Base-by-base conservation (phyloP, 2,113 vertebrate genomes). In the Spilogale gracilis region DNA sequence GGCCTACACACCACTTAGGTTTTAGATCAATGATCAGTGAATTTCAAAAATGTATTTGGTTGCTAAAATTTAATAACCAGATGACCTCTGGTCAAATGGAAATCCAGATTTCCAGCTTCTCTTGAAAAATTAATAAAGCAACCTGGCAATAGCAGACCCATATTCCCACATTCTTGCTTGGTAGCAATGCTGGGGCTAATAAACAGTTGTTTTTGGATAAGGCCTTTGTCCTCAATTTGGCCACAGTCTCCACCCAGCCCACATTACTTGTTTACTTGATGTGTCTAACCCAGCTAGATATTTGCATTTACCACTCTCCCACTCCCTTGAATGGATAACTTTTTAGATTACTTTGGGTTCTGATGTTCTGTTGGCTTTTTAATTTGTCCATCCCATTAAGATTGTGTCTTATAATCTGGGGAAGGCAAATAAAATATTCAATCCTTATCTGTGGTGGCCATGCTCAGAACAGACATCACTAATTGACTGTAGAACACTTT, bases 381-480 rank as follows among this genome's bases (percentile, higher is more conserved):
- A 56, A 8, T 43, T 69, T 73, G 52, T 65, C 45, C n/a, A 32
- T 81, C 38, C 45, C 73, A 9, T 82, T 27, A 79, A 25, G 23
- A 43, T 11, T 85, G 71, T 78, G 27, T 93, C 60, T 93, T 92
- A 18, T 52, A 91, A 91, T 76, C 90, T 18, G 78, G 50, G 63
- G 73, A 92, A 71, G 48, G 60, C 63, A 69, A 85, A 65, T 43
- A 76, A 30, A 4, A 76, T 78, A 12, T 12, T 30, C 5, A 85
- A 1, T 4, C 52, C 2, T 7, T 89, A 6, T 60, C 48, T 60
- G 3, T 27, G 20, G 23, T 67, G 63, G 30, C 48, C 12, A 1
- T 74, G 73, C 86, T 69, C 16, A 48, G 17, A 84, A 48, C 84
- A 96, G 74, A 74, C 52, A 94, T 96, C 32, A 54, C 32, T 50